Evolutionary conservation across 2,113 vertebrate species (phyloP), one percentile per base, ranked within the genome.

Genomic region (Anolis carolinensis): DNA sequence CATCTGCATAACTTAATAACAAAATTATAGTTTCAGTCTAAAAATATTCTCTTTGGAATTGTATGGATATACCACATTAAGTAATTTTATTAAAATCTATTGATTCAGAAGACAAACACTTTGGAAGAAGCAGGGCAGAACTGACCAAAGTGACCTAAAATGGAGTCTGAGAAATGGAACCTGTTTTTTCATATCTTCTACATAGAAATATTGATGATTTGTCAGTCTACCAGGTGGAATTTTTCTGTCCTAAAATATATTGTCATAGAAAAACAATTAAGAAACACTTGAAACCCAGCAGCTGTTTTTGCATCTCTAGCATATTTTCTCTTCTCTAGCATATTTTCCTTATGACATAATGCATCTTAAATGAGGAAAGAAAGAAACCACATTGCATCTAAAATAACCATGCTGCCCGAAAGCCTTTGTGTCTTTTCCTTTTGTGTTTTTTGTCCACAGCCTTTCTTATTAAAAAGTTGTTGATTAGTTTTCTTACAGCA

Each of bases 381-480:
- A 94, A 68, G n/a, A 84, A 77, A 77, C 7, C 2, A 0, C 1
- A 10, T 65, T 86, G 76, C 84, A 86, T 83, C 34, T 65, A 48
- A 34, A 75, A 21, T 25, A 7, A n/a, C 11, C 5, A 4, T 25
- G 81, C 13, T 76, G 79, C 50, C 89, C 84, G 76, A 11, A 44
- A 73, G 34, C 0, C 68, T 80, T 80, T 79, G 52, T 30, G 20
- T 44, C 16, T 62, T 71, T 79, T 23, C 30, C 44, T 71, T 36
- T 44, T 88, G 82, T 34, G 85, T 74, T 62, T 25, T 65, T 34
- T 73, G 91, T 90, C 75, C 78, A 50, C 30, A 14, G 32, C 78
- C 82, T 86, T 94, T 91, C 83, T 75, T 92, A 90, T 83, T 85
- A 36, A 92, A 94, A 87, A 2, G 39, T 89, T 92, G 86, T 72